Base-by-base conservation (phyloP, 2,113 vertebrate genomes). In the Syrmaticus mikado region DNA sequence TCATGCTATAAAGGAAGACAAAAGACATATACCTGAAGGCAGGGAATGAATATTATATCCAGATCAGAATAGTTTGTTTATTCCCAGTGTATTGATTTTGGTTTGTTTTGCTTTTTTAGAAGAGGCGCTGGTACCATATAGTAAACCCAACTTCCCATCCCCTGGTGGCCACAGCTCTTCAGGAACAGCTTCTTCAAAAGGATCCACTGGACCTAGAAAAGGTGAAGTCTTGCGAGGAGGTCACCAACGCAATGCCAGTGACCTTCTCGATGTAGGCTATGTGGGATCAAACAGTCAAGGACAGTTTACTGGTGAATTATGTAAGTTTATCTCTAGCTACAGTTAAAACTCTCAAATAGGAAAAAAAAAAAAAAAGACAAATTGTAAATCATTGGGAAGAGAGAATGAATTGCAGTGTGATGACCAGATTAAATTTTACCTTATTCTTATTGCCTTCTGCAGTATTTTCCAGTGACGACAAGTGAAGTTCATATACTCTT, bases 251-350 rank as follows among this genome's bases (percentile, higher is more conserved):
- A 98, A 98, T 87, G 95, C 98, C 96, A 97, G 97, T 55, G 99
- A 99, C 96, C 99, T 99, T 90, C 98, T 98, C 8, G 98, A 99
- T 93, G 93, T 98, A 91, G 98, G 98, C 86, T 99, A 98, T 97
- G 96, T 99, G 97, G 99, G 99, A 96, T 97, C 98, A 97, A 99
- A 98, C 71, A 98, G 98, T 97, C 99, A 98, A 98, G 98, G 98
- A 97, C 99, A 99, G 97, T 99, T 98, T 98, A 97, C 98, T 94
- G 98, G 98, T 98, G 99, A 99, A 98, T 99, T 99, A 98, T 99
- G 99, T 99, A 98, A 98, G 99, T 98, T 64, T 55, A 43, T 81
- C 87, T 86, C 75, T 62, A 89, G 90, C 81, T 90, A 62, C 38
- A 92, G 87, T 80, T 93, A 17, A 87, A 95, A 86, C 57, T 92